Evolutionary conservation across 1,140 invertebrate species (phyloP), one percentile per base, ranked within the genome.

Genomic region (Leptinotarsa defecta): DNA sequence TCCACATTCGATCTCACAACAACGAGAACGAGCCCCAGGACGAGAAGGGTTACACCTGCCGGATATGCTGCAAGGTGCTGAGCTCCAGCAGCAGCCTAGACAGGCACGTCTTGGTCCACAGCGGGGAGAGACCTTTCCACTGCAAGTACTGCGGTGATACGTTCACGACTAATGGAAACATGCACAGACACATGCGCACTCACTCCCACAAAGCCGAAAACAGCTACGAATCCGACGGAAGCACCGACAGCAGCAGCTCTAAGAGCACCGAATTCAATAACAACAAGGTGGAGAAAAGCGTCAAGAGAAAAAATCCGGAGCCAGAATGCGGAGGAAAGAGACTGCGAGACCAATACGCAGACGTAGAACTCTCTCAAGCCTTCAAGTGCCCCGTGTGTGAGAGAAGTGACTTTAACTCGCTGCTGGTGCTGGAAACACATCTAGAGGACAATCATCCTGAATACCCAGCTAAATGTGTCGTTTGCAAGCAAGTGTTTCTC

Each of bases 161-260:
- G 3, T 97, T 96, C 86, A 95, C 93, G 48, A 96, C 94, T 3
- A 96, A 95, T 84, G 94, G 94, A 17, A 95, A 95, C 84, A 95
- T 96, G 93, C 94, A 95, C 82, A 87, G 94, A 27, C 95, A 96
- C 83, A 90, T 94, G 87, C 88, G 93, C 71, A 94, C 92, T 0
- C 92, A 94, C 84, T 87, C 87, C 76, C 86, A 86, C 75, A 87
- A 80, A 71, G 79, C 70, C 13, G 87, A 83, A 78, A 87, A 81
- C 78, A 86, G 84, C 70, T 84, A 85, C 76, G 84, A 83, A 15
- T 89, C 89, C 76, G 84, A 82, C 6, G 85, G 86, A 73, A 84
- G 83, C 1, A 85, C 85, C 27, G 79, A 85, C 48, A 83, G 86
- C 43, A 74, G 71, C 43, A 81, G 78, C 48, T 80, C 81, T 64